Base-by-base conservation (phyloP, 2,113 vertebrate genomes). In the Siniperca knerii region DNA sequence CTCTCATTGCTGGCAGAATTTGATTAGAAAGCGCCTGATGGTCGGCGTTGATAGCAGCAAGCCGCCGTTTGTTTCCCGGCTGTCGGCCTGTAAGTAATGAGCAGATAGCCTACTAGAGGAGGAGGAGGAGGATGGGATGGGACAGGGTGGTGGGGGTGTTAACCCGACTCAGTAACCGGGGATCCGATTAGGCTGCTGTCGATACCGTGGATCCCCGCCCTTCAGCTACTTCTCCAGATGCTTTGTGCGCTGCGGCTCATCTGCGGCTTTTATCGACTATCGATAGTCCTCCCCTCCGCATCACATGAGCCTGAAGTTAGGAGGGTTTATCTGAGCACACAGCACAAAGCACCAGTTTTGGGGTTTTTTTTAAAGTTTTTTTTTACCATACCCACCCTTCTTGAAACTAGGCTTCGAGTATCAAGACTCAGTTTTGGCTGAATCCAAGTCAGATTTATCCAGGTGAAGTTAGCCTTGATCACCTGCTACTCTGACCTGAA, bases 81-180 rank as follows among this genome's bases (percentile, higher is more conserved):
- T 90, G 80, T 76, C 81, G 62, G 73, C 18, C 65, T 77, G 3
- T 37, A 88, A 90, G 84, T 92, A 90, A 91, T 85, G 81, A 87
- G 81, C n/a, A 83, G 86, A 80, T 29, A 29, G 29, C 29, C 29
- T 76, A 76, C 44, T 72, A 44, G 23, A 20, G 52, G 13, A 2
- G 20, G 66, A 18, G 18, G 33, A 1, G 25, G 65, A 12, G 44
- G 40, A 0, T 4, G 33, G 50, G 33, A 23, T n/a, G 35, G 46
- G 71, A 42, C 62, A 48, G 44, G 77, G 58, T 61, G 50, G 72
- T n/a, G 16, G 20, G 33, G n/a, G 71, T 79, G 74, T 77, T 67
- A 75, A 50, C 54, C 71, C 61, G 75, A 84, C 81, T 88, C 90
- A 89, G 87, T 81, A 89, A 64, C 83, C 52, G 71, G 76, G 64